Conservation (phyloP, 2,797 vertebrate genomes). For the Phataginus tetradactyla region DNA sequence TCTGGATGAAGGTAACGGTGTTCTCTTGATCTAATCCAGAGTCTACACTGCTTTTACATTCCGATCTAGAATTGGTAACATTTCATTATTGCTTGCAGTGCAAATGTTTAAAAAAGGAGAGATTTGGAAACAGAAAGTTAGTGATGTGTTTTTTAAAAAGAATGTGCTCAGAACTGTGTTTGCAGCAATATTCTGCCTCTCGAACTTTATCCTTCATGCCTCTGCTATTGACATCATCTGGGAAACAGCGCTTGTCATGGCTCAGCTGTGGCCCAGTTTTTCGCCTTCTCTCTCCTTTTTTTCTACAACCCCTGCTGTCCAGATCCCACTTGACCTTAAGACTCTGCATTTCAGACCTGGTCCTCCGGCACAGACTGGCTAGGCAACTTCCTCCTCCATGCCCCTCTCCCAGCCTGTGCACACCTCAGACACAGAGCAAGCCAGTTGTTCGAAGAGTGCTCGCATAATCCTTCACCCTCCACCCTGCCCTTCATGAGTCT, state of each 20-base stretch:
- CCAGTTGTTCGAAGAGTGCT: neutral
- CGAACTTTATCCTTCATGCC: neutral
- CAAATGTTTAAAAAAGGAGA: neutral
- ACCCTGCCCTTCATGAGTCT: neutral
- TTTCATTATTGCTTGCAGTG: neutral
- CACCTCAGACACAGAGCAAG: neutral
- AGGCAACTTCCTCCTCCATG: neutral
- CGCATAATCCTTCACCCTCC: neutral
- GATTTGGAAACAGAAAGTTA: neutral
- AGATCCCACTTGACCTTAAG: neutral
- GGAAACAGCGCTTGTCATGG: neutral
- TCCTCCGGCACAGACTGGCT: neutral
- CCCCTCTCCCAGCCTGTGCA: neutral
- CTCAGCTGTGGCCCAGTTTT: conserved; percentile 60
- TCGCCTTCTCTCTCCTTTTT: neutral
- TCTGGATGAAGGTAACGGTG: neutral
- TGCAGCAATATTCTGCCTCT: neutral
- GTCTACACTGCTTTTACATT: neutral
- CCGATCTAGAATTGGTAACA: conserved; percentile 1
- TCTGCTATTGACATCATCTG: conserved; percentile 21
- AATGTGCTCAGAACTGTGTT: neutral
- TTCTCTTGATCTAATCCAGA: neutral
- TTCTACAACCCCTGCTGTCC: neutral
- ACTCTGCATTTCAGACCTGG: neutral
- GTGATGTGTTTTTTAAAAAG: neutral